Evolutionary conservation across 2,797 vertebrate species (phyloP), one percentile per base, ranked within the genome.

Genomic region (Garrulus glandarius): DNA sequence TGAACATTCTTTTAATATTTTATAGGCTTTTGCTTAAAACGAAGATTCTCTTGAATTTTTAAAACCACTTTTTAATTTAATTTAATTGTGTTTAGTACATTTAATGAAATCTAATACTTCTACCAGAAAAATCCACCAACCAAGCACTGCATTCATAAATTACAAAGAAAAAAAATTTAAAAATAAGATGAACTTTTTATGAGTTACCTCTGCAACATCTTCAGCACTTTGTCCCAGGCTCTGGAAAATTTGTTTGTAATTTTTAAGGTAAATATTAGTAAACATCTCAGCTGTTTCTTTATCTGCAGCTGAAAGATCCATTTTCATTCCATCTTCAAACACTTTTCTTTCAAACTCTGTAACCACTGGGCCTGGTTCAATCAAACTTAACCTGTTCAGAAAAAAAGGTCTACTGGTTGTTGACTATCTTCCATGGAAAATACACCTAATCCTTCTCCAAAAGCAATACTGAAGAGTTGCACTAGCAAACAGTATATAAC

Each of bases 281-380:
- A 99, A 99, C 98, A 99, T 99, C 47, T 98, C 98, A 18, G 98
- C 98, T 15, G 98, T 99, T 95, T 98, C 98, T 93, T 96, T 56
- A 95, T 99, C 99, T 37, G 98, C 98, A 88, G 98, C 98, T 65
- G 98, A 98, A 78, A 99, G 98, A 82, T 99, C 98, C 68, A 98
- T 98, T 97, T 98, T 98, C 97, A 98, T 43, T 63, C 98, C 98
- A 61, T 99, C 98, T 9, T 99, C 98, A 64, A 96, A 99, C 47
- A 98, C 98, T 96, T 99, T 99, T 50, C 84, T 98, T 96, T 99
- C 98, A 97, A 99, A 99, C 91, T 99, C 98, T 70, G 99, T 99
- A 81, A 98, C 68, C 75, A 99, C 99, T 3, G 99, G 99, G 24
- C 98, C 99, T 23, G 99, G 98, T 95, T 99, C 98, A 83, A 99